Evolutionary conservation across 1,140 invertebrate genomes (phyloP).

Genomic region (Bombus sylvicola): DNA sequence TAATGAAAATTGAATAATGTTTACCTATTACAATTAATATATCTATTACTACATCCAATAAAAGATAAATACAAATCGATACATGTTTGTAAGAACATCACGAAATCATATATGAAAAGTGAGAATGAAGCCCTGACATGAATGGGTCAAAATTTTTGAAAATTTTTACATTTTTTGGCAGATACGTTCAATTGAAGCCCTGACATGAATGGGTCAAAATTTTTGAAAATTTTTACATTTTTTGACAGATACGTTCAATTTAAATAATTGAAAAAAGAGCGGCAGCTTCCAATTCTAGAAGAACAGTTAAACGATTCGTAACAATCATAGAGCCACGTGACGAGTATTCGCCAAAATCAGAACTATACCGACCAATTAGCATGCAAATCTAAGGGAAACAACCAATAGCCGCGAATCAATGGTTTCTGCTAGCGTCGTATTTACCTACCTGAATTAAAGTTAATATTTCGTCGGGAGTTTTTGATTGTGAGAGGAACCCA

Average conservation of each 20-base stretch:
- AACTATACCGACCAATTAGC: neutral
- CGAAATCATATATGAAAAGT: neutral
- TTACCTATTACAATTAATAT: neutral
- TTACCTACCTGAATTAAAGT: slow-evolving; percentile 82
- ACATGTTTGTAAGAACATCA: neutral
- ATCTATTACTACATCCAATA: neutral
- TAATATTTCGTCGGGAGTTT: slow-evolving; percentile 78
- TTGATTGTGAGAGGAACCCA: slow-evolving; percentile 78
- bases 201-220: too few species aligned
- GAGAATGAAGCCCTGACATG: neutral
- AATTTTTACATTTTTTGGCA: too few species aligned
- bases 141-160: too few species aligned
- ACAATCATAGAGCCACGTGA: slow-evolving; percentile 52
- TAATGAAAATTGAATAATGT: too few species aligned
- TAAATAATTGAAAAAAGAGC: slow-evolving; percentile 5
- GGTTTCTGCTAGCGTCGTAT: slow-evolving; percentile 50
- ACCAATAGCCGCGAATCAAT: slow-evolving; percentile 50
- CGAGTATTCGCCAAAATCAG: neutral
- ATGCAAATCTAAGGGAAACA: neutral
- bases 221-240: neutral
- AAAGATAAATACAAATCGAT: neutral
- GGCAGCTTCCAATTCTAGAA: neutral
- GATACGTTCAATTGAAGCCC: neutral
- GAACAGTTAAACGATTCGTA: neutral
- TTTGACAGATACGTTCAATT: neutral